phyloP scores from a whole-genome alignment of 2,113 vertebrate species.

The Hydrochoerus hydrochaeris region DNA sequence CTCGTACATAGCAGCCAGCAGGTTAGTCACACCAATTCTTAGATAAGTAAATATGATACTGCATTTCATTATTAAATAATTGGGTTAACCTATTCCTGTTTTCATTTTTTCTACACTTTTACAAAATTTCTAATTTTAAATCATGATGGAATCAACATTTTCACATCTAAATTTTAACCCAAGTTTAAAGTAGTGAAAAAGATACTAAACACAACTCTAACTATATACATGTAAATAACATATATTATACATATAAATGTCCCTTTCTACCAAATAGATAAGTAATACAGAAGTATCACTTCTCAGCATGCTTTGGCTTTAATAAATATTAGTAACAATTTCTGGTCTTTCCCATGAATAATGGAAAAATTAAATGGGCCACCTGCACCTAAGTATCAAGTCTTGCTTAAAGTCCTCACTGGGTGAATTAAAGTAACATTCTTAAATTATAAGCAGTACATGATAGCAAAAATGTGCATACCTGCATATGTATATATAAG shows the following conservation, averaged over 20 bases:
- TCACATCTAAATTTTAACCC: conserved; percentile 20
- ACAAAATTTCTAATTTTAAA: not conserved
- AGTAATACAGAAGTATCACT: not conserved
- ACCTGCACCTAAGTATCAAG: not conserved
- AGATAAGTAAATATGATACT: not conserved
- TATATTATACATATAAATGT: not conserved
- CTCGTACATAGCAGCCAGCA: not conserved
- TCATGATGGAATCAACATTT: conserved; percentile 17
- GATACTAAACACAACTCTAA: not conserved
- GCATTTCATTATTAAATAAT: not conserved
- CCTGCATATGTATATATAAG: not conserved
- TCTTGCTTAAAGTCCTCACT: not conserved
- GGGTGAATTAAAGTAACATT: not conserved
- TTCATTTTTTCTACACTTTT: conserved; percentile 1
- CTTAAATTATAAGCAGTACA: not conserved
- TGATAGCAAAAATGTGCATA: not conserved
- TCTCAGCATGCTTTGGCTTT: not conserved
- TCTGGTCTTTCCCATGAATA: not conserved
- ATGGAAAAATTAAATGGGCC: not conserved
- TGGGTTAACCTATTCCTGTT: not conserved
- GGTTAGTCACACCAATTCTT: not conserved
- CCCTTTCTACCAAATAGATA: not conserved
- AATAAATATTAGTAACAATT: conserved; percentile 33
- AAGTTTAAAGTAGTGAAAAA: conserved; percentile 29
- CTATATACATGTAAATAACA: not conserved